phyloP scores from a whole-genome alignment of 2,888 invertebrate species.

The Therioaphis trifolii region DNA sequence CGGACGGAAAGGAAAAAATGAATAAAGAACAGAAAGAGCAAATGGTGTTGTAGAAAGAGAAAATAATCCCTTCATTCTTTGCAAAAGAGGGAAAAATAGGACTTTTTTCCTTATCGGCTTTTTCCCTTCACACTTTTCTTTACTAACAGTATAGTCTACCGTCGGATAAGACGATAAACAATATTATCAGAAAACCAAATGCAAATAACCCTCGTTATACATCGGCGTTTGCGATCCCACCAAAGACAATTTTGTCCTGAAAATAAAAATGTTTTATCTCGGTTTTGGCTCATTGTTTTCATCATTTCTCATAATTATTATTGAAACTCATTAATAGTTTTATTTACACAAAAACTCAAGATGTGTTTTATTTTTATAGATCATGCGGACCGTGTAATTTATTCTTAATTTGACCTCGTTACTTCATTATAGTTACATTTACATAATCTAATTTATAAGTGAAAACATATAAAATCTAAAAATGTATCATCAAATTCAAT shows the following conservation, averaged over 20 bases:
- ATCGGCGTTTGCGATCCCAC: background rate
- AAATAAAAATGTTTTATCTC: no score
- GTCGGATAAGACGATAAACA: constrained; percentile 38
- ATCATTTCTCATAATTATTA: background rate
- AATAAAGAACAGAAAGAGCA: constrained; percentile 44
- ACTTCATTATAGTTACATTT: no score
- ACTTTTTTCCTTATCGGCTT: constrained; percentile 47
- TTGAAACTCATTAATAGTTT: no score
- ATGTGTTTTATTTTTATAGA: no score
- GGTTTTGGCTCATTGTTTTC: constrained; percentile 1
- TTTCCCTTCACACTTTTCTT: constrained; percentile 34
- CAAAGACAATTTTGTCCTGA: constrained; percentile 20
- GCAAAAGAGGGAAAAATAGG: constrained; percentile 18
- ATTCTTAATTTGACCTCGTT: no score
- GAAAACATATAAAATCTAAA: no score
- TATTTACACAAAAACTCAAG: background rate
- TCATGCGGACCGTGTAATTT: no score
- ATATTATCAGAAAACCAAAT: constrained; percentile 35
- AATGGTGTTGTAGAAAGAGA: constrained; percentile 33
- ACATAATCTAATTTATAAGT: no score
- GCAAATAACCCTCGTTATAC: constrained; percentile 42
- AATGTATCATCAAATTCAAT: no score
- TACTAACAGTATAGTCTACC: constrained; percentile 19
- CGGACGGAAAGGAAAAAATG: constrained; percentile 42
- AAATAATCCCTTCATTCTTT: constrained; percentile 52